Percentiles rank a stretch among this genome's conserved stretches.
phyloP scores from a whole-genome alignment of 2,888 invertebrate species.

The Phaonia tiefii region DNA sequence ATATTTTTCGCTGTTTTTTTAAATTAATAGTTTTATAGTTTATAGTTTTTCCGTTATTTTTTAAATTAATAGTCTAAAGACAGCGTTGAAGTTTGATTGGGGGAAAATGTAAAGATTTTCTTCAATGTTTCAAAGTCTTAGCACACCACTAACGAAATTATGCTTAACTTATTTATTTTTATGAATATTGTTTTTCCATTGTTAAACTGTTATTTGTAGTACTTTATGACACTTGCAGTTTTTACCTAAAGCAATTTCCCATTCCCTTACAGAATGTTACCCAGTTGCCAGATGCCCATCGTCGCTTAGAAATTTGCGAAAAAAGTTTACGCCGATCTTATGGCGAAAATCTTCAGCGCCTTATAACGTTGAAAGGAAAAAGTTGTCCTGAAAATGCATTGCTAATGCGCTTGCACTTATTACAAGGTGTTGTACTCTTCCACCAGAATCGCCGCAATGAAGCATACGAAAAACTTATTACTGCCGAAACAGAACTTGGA shows the following conservation, averaged over 20 bases:
- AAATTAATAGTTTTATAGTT: no score
- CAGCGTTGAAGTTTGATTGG: no score
- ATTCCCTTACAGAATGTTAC: constrained; percentile 81
- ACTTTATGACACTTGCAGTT: no score
- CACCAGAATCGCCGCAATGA: constrained; percentile 87
- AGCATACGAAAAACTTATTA: constrained; percentile 83
- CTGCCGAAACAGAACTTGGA: constrained; percentile 85
- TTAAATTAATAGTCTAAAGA: no score
- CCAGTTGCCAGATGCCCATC: constrained; percentile 87
- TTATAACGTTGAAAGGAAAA: constrained; percentile 83
- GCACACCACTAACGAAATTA: no score
- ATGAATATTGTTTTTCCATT: no score
- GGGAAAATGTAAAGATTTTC: no score
- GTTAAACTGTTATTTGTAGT: no score
- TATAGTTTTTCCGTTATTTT: no score
- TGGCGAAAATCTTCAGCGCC: constrained; percentile 84
- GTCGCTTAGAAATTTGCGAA: constrained; percentile 86
- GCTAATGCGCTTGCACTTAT: constrained; percentile 88
- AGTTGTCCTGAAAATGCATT: constrained; percentile 86
- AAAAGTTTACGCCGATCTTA: constrained; percentile 85
- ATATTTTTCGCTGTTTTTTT: no score
- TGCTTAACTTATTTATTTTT: no score
- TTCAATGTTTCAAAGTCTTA: no score
- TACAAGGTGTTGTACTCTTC: constrained; percentile 90
- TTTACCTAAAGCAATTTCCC: background rate